Conservation (phyloP, 2,113 vertebrate genomes). For the Centropus unirufus region DNA sequence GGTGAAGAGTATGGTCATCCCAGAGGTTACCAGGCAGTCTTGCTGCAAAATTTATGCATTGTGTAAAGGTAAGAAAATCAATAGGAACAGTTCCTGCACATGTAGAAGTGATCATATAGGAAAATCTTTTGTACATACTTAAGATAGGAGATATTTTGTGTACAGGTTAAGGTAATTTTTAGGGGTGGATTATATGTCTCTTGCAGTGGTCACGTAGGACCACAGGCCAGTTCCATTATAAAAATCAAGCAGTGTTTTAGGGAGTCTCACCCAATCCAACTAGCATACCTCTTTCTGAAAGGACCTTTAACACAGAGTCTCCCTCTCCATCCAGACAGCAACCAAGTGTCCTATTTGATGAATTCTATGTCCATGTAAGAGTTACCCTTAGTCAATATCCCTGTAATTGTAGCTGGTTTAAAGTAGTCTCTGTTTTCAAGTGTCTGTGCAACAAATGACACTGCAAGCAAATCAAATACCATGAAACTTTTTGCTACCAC, state of each 20-base stretch:
- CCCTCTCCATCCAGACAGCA: not conserved
- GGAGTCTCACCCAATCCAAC: not conserved
- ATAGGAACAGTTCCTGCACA: not conserved
- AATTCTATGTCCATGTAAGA: not conserved
- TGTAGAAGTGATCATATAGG: not conserved
- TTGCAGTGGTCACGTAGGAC: not conserved
- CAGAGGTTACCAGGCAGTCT: not conserved
- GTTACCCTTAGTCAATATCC: not conserved
- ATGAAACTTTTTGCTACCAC: not conserved
- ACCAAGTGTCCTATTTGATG: not conserved
- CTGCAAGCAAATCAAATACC: not conserved
- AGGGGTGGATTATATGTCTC: not conserved
- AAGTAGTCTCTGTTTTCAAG: not conserved
- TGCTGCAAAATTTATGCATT: not conserved
- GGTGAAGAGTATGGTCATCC: not conserved
- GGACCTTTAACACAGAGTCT: not conserved
- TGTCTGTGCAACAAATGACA: not conserved
- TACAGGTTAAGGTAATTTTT: not conserved
- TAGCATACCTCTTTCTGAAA: not conserved
- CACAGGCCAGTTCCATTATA: not conserved
- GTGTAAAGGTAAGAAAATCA: not conserved
- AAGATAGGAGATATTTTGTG: not conserved
- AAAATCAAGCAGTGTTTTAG: not conserved
- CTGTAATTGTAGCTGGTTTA: not conserved
- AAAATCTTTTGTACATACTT: not conserved